Evolutionary conservation across 2,888 invertebrate genomes (phyloP).

Genomic region (Hemistola chrysoprasaria): DNA sequence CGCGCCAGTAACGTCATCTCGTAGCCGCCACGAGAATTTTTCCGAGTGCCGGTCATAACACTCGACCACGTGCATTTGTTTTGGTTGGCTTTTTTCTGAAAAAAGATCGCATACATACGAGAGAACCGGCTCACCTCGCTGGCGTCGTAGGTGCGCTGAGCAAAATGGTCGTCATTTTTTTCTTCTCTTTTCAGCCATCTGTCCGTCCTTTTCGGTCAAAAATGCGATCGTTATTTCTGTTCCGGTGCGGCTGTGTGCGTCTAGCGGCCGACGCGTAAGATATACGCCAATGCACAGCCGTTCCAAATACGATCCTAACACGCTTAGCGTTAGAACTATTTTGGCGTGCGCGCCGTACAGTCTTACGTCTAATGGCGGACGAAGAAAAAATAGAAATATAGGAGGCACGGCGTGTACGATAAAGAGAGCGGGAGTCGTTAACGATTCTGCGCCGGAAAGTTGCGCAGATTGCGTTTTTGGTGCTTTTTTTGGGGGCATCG

Average conservation of each 20-base stretch:
- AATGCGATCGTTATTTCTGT: constrained; percentile 84
- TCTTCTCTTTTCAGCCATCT: constrained; percentile 82
- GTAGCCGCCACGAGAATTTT: constrained; percentile 71
- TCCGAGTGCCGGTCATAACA: constrained; percentile 77
- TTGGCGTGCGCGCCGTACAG: constrained; percentile 39
- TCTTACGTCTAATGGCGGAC: constrained; percentile 74
- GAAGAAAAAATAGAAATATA: constrained; percentile 82
- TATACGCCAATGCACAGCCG: constrained; percentile 47
- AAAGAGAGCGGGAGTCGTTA: constrained; percentile 82
- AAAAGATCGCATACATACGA: constrained; percentile 79
- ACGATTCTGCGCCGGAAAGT: constrained; percentile 83
- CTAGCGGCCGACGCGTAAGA: constrained; percentile 51
- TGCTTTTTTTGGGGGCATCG: constrained; percentile 82
- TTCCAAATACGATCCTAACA: constrained; percentile 32
- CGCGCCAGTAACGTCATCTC: constrained; percentile 76
- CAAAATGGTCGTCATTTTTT: constrained; percentile 82
- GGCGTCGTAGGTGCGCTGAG: constrained; percentile 73
- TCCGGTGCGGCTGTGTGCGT: constrained; percentile 79
- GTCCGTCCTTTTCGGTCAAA: constrained; percentile 82
- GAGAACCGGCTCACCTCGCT: constrained; percentile 67
- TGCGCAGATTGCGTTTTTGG: constrained; percentile 83
- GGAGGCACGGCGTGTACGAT: constrained; percentile 79
- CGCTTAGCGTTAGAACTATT: constrained; percentile 22
- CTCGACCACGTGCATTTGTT: constrained; percentile 81
- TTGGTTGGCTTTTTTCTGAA: constrained; percentile 79